Evolutionary conservation across 2,888 invertebrate species (phyloP).

Genomic region (Acanthopleura granulata): DNA sequence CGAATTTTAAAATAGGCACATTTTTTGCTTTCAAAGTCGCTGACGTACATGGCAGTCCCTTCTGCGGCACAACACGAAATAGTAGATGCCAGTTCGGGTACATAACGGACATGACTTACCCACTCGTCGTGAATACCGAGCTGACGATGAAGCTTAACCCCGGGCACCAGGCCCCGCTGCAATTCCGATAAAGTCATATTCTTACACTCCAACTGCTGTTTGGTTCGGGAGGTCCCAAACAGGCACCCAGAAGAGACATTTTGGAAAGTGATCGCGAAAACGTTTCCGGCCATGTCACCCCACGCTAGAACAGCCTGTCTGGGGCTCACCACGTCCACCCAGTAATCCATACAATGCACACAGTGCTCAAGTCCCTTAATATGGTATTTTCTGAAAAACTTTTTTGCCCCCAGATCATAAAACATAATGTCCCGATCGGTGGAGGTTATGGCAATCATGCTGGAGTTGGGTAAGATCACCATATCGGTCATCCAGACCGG

Average conservation of each 20-base stretch:
- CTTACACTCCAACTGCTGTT: constrained; percentile 38
- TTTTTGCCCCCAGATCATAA: constrained; percentile 75
- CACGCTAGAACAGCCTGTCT: constrained; percentile 78
- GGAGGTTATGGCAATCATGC: constrained; percentile 82
- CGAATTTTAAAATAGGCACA: constrained; percentile 73
- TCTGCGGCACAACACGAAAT: constrained; percentile 77
- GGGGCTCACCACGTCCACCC: constrained; percentile 72
- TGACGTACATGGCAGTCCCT: constrained; percentile 75
- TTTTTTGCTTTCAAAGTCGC: constrained; percentile 75
- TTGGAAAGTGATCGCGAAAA: constrained; percentile 47
- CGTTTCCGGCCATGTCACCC: constrained; percentile 82
- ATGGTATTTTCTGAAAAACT: constrained; percentile 73
- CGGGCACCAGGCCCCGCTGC: constrained; percentile 66
- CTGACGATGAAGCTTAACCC: constrained; percentile 73
- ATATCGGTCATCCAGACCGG: constrained; percentile 79
- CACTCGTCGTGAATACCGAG: constrained; percentile 76
- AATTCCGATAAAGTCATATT: constrained; percentile 43
- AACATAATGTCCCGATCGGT: constrained; percentile 84
- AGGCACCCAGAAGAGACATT: constrained; percentile 41
- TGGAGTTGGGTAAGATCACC: constrained; percentile 82
- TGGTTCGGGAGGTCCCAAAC: constrained; percentile 43
- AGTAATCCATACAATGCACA: constrained; percentile 75
- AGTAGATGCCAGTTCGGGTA: constrained; percentile 77
- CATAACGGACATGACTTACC: constrained; percentile 80
- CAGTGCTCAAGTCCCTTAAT: constrained; percentile 78